Base-by-base conservation (phyloP, 2,113 vertebrate genomes). In the Trogon melanurus region DNA sequence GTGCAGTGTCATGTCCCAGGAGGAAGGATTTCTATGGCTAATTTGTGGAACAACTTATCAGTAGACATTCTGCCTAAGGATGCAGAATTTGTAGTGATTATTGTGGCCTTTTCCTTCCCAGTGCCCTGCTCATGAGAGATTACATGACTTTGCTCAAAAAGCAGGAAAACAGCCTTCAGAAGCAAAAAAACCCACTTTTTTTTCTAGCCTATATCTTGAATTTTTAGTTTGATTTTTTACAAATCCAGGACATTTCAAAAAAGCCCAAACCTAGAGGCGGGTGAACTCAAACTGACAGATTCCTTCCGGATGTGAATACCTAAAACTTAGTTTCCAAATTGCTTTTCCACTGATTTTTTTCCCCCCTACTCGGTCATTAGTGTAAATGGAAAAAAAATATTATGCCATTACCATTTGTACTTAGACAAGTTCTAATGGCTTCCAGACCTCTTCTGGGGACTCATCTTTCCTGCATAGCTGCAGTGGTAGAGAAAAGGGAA, bases 71-170 rank as follows among this genome's bases (percentile, higher is more conserved):
- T 95, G 64, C 85, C 88, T n/a, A 30, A 93, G 92, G 74, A 76
- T 54, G 60, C 10, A 76, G 85, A 64, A 83, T 86, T 85, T 79
- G 51, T 25, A 73, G 67, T 56, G 72, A 56, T 83, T 89, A 34
- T 47, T 58, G 57, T n/a, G 88, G 75, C 51, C 72, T 60, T 80
- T 94, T 84, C 64, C 62, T 78, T 91, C n/a, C 51, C 67, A 51
- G 13, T 32, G 60, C 22, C n/a, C n/a, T 62, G 47, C 44, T 94
- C 56, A 58, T 32, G 50, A 26, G 47, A 65, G 41, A 92, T 92
- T 83, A 92, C 22, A 48, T 34, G 32, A 10, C 56, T 27, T 51
- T 92, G 56, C 36, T 90, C 19, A 76, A 70, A 83, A 67, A 90
- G 44, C 22, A 78, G 51, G 30, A 2, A 93, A 94, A 80, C 38